Percentiles rank a stretch among this genome's conserved stretches.
These are phyloP conservation scores for Sympetrum striolatum DNA, from an alignment of 2,888 invertebrate genomes.

Conservation along the genomic window DNA sequence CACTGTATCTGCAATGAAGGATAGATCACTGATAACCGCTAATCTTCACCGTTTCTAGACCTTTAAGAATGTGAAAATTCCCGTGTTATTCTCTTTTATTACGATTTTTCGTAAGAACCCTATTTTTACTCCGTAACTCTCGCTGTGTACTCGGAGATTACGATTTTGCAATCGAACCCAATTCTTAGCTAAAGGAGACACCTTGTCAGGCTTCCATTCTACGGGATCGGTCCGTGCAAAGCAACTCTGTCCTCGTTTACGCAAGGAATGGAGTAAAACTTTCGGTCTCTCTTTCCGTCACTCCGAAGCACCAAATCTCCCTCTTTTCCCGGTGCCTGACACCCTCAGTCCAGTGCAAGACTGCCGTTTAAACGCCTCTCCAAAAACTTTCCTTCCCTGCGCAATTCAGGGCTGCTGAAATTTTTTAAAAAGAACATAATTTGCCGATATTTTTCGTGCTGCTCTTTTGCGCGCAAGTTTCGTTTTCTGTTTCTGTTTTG, in stretches of 20 bases:
- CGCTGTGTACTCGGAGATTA: no score
- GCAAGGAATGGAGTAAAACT: neutral
- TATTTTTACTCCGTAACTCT: no score
- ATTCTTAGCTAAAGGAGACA: neutral
- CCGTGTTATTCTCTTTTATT: no score
- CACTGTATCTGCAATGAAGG: no score
- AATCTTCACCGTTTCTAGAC: no score
- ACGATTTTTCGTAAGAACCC: no score
- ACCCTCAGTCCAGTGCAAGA: neutral
- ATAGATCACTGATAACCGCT: no score
- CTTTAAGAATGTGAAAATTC: no score
- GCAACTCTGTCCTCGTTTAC: neutral
- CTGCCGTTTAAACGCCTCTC: constrained; percentile 20
- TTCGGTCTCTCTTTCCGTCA: neutral
- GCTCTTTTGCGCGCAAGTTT: neutral
- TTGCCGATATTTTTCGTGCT: neutral
- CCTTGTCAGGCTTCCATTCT: constrained; percentile 2
- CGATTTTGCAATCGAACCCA: no score
- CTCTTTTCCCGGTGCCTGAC: neutral
- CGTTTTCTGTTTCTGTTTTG: neutral
- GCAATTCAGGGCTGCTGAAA: constrained; percentile 28
- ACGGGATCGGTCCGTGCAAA: constrained; percentile 30
- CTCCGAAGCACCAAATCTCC: neutral
- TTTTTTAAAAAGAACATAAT: neutral
- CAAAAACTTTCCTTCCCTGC: neutral